A percentile compares a stretch with the other conserved stretches of the same genome.
phyloP scores from a whole-genome alignment of 2,888 invertebrate genomes.

The Fragum sueziense region DNA sequence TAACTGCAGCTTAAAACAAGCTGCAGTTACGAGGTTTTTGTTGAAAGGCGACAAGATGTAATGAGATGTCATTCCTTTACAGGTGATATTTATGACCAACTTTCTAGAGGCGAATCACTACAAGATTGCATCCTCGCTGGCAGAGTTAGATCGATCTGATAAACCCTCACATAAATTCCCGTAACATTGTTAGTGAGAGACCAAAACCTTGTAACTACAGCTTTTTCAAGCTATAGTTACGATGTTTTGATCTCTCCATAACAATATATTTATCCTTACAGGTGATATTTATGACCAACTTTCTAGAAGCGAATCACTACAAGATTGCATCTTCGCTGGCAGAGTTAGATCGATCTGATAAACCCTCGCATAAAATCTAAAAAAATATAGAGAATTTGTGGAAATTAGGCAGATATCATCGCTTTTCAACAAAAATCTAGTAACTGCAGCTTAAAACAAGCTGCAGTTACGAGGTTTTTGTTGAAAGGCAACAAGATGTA shows the following conservation, averaged over 20 bases:
- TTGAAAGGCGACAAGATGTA: too few relatives aligned
- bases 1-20: too few relatives aligned
- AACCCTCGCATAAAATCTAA: constrained; percentile 91
- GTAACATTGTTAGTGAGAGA: too few relatives aligned
- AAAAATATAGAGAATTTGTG: constrained; percentile 95
- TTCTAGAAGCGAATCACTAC: constrained; percentile 94
- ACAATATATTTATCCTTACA: constrained; percentile 84
- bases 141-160: constrained; percentile 91
- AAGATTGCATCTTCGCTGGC: constrained; percentile 93
- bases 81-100: constrained; percentile 96
- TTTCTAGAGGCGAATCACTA: constrained; percentile 95
- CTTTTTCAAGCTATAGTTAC: too few relatives aligned
- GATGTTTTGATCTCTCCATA: too few relatives aligned
- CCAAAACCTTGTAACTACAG: too few relatives aligned
- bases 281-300: constrained; percentile 96
- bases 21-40: too few relatives aligned
- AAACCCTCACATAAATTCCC: constrained; percentile 91
- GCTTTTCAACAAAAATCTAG: too few relatives aligned
- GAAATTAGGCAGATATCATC: too few relatives aligned
- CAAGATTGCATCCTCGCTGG: constrained; percentile 92
- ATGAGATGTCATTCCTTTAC: constrained; percentile 77
- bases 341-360: constrained; percentile 90
- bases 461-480: too few relatives aligned
- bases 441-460: too few relatives aligned
- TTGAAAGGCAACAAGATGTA: too few relatives aligned